Conservation (phyloP, 30 jellyfish, hydroid and myxozoan species). For the Hydractinia echinata region DNA sequence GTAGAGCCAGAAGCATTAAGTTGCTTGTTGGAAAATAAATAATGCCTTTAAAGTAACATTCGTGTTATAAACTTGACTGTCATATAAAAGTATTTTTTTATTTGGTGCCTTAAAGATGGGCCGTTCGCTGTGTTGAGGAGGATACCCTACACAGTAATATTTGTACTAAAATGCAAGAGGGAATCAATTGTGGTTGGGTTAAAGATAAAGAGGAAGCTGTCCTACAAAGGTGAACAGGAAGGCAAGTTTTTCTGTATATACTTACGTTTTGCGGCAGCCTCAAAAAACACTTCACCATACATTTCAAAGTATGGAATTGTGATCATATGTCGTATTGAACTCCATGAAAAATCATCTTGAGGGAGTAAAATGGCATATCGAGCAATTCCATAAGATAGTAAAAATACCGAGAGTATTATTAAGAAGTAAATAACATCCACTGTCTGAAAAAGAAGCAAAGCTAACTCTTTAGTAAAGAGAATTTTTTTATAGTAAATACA, state of each 20-base stretch:
- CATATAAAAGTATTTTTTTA: too few relatives aligned
- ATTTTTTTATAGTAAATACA: too few relatives aligned
- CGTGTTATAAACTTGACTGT: too few relatives aligned
- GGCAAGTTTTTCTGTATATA: not conserved
- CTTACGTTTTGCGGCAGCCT: slow-evolving; percentile 10
- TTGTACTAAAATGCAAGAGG: not conserved
- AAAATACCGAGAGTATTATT: slow-evolving; percentile 68
- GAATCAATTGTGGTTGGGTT: not conserved
- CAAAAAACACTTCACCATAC: slow-evolving; percentile 69
- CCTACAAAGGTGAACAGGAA: not conserved
- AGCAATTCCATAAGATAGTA: slow-evolving; percentile 75
- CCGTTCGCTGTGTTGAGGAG: too few relatives aligned
- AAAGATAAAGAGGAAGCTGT: not conserved
- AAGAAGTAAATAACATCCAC: slow-evolving; percentile 64
- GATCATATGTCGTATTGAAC: slow-evolving; percentile 47
- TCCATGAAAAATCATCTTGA: slow-evolving; percentile 31
- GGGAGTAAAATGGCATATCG: slow-evolving; percentile 63
- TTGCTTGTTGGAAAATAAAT: too few relatives aligned
- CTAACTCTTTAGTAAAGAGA: too few relatives aligned
- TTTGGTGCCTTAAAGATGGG: too few relatives aligned
- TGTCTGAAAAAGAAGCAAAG: slow-evolving; percentile 35
- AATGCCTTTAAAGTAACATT: too few relatives aligned
- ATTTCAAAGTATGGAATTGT: slow-evolving; percentile 70
- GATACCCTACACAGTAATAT: too few relatives aligned
- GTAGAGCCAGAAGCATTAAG: too few relatives aligned